Conservation (phyloP, 1,140 invertebrate species). For the Polypedilum vanderplanki region DNA sequence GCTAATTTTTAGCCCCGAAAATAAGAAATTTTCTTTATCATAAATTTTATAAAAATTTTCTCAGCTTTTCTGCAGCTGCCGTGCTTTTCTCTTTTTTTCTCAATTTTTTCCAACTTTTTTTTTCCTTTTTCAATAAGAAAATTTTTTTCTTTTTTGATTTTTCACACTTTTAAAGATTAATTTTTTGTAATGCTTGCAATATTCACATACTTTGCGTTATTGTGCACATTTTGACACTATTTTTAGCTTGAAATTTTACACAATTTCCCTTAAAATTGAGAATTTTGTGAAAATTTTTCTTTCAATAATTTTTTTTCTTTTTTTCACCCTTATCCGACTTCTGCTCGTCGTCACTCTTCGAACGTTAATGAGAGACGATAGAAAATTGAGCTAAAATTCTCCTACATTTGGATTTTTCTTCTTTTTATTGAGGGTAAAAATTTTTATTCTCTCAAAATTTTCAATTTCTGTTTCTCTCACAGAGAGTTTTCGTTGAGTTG, state of each 20-base stretch:
- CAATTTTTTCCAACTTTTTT: too few relatives aligned
- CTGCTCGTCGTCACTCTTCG: not conserved
- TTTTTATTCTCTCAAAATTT: not conserved
- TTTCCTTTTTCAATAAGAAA: not conserved
- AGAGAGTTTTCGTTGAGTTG: not conserved
- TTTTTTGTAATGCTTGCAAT: not conserved
- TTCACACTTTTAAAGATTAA: not conserved
- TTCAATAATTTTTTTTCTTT: not conserved
- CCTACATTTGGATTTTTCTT: not conserved
- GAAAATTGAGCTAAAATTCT: not conserved
- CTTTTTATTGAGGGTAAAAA: not conserved
- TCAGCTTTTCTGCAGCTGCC: not conserved
- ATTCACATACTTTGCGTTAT: not conserved
- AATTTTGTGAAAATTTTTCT: not conserved
- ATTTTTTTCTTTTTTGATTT: not conserved
- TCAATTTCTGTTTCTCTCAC: not conserved
- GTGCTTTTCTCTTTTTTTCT: not conserved
- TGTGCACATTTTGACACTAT: constrained; percentile 10
- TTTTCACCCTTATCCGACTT: not conserved
- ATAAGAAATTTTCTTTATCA: too few relatives aligned
- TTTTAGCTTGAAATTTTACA: not conserved
- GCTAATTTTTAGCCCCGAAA: not conserved
- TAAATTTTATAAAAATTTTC: not conserved
- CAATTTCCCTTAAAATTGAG: not conserved
- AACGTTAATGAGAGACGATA: not conserved